phyloP scores from a whole-genome alignment of 1,140 invertebrate genomes.

The Drosophila kepulauana region DNA sequence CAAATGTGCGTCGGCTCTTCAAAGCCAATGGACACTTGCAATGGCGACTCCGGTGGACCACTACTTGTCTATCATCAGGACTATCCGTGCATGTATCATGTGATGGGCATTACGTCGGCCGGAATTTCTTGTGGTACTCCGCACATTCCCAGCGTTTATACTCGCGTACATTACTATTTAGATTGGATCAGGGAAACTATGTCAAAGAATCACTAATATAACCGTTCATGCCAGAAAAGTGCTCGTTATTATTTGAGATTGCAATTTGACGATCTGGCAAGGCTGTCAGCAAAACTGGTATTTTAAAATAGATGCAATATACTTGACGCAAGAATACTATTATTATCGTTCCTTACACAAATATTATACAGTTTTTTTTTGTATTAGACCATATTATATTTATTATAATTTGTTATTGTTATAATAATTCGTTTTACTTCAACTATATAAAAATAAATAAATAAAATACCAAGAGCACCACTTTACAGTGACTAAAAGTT shows the following conservation, averaged over 20 bases:
- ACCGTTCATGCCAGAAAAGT: neutral
- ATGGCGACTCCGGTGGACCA: conserved; percentile 79
- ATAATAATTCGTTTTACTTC: no score
- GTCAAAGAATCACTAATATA: neutral
- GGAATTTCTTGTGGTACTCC: conserved; percentile 68
- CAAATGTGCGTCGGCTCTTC: conserved; percentile 90
- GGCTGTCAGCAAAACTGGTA: neutral
- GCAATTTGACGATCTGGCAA: conserved; percentile 27
- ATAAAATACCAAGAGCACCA: neutral
- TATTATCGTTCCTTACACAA: no score
- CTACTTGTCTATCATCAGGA: conserved; percentile 64
- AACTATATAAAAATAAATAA: no score
- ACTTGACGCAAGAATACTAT: no score
- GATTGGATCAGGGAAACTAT: conserved; percentile 67
- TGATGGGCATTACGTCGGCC: conserved; percentile 74
- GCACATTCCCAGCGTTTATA: conserved; percentile 74
- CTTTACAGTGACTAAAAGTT: neutral
- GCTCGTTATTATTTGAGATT: neutral
- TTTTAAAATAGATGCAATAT: no score
- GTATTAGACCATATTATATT: no score
- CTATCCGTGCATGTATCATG: conserved; percentile 73
- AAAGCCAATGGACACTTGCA: conserved; percentile 84
- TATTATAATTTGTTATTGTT: no score
- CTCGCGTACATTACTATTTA: conserved; percentile 69
- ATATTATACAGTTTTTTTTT: no score